These are phyloP conservation scores for Campylorhamphus procurvoides DNA, from an alignment of 2,113 vertebrate genomes.

Conservation along the genomic window DNA sequence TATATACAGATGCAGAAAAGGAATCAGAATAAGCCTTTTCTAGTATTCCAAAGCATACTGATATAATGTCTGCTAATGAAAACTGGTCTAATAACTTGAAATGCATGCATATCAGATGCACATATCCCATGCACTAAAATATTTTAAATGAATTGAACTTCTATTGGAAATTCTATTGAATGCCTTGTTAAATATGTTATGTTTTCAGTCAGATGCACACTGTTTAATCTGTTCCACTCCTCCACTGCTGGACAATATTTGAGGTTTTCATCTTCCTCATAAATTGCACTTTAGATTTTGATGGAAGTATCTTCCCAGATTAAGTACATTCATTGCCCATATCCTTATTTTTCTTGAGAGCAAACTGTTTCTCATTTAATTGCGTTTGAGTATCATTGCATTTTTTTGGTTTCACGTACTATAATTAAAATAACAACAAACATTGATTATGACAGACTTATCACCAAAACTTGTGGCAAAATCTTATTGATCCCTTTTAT, in stretches of 20 bases:
- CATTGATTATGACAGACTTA: neutral
- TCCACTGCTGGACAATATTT: neutral
- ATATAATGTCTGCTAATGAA: slow-evolving; percentile 30
- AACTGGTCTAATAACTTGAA: slow-evolving; percentile 41
- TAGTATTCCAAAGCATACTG: neutral
- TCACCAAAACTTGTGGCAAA: neutral
- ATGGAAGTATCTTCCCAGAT: neutral
- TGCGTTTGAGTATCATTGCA: neutral
- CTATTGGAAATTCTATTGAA: slow-evolving; percentile 16
- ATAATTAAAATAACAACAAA: neutral
- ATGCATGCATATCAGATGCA: neutral
- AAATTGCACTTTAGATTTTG: neutral
- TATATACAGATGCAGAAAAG: neutral
- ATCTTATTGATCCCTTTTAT: neutral
- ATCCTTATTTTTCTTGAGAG: neutral
- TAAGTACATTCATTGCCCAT: neutral
- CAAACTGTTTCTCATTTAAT: neutral
- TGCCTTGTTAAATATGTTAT: neutral
- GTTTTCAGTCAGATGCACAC: neutral
- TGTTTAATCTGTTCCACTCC: neutral
- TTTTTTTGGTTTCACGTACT: neutral
- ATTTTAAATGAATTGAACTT: slow-evolving; percentile 9
- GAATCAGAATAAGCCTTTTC: neutral
- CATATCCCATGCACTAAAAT: neutral
- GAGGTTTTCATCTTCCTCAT: neutral